Evolutionary conservation across 2,888 invertebrate species (phyloP), one percentile per base, ranked within the genome.

Genomic region (Pardosa pseudoannulata): DNA sequence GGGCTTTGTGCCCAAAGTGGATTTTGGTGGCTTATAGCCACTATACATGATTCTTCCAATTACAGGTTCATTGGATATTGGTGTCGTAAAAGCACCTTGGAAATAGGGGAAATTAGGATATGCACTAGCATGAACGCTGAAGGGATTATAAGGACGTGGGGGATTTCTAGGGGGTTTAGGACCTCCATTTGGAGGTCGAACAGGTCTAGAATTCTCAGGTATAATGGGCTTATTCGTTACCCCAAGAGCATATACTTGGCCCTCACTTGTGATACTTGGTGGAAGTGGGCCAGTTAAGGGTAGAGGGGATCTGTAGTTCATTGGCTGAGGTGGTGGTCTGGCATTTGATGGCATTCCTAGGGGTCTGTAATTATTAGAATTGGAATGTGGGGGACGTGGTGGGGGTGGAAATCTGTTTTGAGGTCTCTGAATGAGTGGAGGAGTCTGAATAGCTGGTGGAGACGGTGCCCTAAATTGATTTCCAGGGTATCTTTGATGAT

Each of bases 21-120:
- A 28, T 67, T 87, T 79, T 27, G 87, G 87, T 2, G 87, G 87
- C 29, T 87, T 87, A n/a, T 87, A 87, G 23, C 87, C 87, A 23
- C 87, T 87, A 16, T 76, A 79, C 87, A 87, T 87, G 7, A 87
- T 11, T 39, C 79, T 75, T 11, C 87, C 87, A 23, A 72, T 64
- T 27, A 78, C 56, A 23, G 67, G 72, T 16, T 78, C 83, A 28
- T 78, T 31, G 11, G 83, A 36, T 50, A 85, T 39, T 36, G 83
- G 78, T n/a, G 83, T 85, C 27, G 83, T 78, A 9, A 73, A 78
- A n/a, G 78, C 74, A n/a, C 79, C 70, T 70, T 86, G 85, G 32
- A 79, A 86, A 19, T 86, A 86, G 0, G 79, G 85, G 41, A 74
- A 86, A 64, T 86, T 86, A 27, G 85, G 85, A 64, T 86, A 86